These are phyloP conservation scores for Oppia nitens DNA, from an alignment of 1,140 invertebrate genomes.

Conservation along the genomic window DNA sequence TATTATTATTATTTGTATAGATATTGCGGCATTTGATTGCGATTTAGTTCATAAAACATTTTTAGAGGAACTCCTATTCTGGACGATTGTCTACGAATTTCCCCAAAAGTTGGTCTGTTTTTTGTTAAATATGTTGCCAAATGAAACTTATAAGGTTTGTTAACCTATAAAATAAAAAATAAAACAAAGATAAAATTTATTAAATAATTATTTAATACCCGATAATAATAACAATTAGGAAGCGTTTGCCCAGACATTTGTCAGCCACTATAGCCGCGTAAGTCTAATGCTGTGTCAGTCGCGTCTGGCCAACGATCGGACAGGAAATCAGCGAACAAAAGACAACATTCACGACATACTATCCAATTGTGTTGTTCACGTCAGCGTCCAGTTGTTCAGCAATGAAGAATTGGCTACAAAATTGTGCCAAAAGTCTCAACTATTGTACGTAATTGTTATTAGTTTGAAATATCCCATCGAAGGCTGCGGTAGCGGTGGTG, in stretches of 20 bases:
- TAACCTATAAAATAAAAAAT: no score
- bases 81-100: constrained; percentile 94
- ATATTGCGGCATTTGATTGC: constrained; percentile 11
- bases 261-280: constrained; percentile 84
- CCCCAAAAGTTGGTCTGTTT: constrained; percentile 90
- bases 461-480: constrained; percentile 81
- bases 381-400: constrained; percentile 86
- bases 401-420: constrained; percentile 73
- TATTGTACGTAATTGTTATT: constrained; percentile 84
- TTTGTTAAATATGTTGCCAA: constrained; percentile 84
- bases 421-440: constrained; percentile 72
- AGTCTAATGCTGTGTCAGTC: constrained; percentile 70
- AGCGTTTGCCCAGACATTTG: constrained; percentile 78
- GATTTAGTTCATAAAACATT: constrained; percentile 56
- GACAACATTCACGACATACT: constrained; percentile 41
- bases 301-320: constrained; percentile 44
- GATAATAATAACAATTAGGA: constrained; percentile 40
- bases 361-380: constrained; percentile 87
- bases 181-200: no score
- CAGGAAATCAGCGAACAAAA: background rate
- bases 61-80: constrained; percentile 89
- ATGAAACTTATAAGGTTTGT: constrained; percentile 75
- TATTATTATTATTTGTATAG: background rate
- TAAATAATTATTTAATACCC: no score
- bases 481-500: constrained; percentile 8